A percentile compares a stretch with the other conserved stretches of the same genome.
Conservation (phyloP, 2,888 invertebrate genomes). For the Metalampra italica region DNA sequence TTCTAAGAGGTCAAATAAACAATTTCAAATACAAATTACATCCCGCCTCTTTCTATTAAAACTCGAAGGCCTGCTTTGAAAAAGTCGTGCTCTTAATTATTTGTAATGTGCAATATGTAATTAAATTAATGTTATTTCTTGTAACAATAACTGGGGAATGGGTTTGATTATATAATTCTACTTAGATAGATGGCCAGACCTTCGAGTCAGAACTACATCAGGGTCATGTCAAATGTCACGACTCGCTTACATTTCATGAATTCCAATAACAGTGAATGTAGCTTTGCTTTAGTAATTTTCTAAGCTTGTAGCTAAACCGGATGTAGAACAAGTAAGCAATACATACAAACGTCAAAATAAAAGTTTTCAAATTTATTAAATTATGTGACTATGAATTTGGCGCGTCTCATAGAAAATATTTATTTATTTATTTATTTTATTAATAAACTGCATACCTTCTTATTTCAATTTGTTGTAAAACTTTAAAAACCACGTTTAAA, state of each 20-base stretch:
- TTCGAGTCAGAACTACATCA: constrained; percentile 17
- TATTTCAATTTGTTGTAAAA: too few species aligned
- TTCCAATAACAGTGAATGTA: constrained; percentile 1
- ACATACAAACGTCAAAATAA: too few species aligned
- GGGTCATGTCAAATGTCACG: constrained; percentile 47
- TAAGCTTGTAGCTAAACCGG: neutral
- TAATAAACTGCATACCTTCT: too few species aligned
- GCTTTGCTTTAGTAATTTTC: neutral
- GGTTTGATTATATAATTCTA: neutral
- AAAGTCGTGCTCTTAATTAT: constrained; percentile 26
- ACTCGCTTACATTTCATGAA: constrained; percentile 10
- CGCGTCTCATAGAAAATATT: neutral
- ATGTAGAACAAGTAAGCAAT: neutral
- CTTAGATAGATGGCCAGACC: constrained; percentile 2
- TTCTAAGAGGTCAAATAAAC: constrained; percentile 15
- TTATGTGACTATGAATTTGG: too few species aligned
- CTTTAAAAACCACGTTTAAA: too few species aligned
- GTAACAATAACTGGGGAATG: neutral
- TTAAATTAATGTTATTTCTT: constrained; percentile 5
- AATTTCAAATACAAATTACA: constrained; percentile 22
- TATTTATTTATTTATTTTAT: too few species aligned
- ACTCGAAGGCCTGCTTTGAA: constrained; percentile 20
- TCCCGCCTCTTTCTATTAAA: constrained; percentile 31
- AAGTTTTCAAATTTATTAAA: too few species aligned
- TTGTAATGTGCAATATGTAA: constrained; percentile 12